Evolutionary conservation across 35 echinoderm and acorn worm genomes (phyloP).

Genomic region (Amphiura filiformis): DNA sequence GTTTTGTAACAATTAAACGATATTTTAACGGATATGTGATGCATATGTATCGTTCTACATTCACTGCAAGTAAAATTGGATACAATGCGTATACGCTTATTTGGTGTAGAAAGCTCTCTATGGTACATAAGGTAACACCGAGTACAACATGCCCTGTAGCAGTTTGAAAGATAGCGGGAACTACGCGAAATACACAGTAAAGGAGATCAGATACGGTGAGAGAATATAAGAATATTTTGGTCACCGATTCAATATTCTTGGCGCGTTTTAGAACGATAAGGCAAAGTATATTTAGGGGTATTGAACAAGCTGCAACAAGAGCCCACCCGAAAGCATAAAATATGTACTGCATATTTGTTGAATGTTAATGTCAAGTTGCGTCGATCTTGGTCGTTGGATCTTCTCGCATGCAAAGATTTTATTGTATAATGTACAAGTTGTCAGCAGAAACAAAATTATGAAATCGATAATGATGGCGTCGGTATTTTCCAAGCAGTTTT

Average conservation of each 20-base stretch:
- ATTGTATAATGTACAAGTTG: too few relatives aligned
- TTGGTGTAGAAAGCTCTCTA: background rate
- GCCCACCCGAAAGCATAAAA: background rate
- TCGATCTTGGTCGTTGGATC: too few relatives aligned
- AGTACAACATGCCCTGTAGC: background rate
- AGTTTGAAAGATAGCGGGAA: background rate
- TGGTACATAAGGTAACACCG: conserved; percentile 13
- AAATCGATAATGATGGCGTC: too few relatives aligned
- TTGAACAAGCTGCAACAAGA: background rate
- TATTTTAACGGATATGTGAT: conserved; percentile 20
- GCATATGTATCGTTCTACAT: conserved; percentile 20
- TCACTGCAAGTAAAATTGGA: conserved; percentile 1
- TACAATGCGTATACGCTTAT: background rate
- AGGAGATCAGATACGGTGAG: conserved; percentile 20
- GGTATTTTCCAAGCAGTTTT: too few relatives aligned
- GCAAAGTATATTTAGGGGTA: background rate
- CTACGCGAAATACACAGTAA: background rate
- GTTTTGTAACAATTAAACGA: background rate
- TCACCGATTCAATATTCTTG: background rate
- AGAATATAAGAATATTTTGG: conserved; percentile 5
- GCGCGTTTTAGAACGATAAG: conserved; percentile 9
- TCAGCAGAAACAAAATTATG: too few relatives aligned
- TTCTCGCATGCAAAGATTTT: too few relatives aligned
- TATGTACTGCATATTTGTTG: background rate
- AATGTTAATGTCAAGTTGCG: too few relatives aligned